These are phyloP conservation scores for Arvicanthis niloticus DNA, from an alignment of 2,113 vertebrate species.

Conservation along the genomic window DNA sequence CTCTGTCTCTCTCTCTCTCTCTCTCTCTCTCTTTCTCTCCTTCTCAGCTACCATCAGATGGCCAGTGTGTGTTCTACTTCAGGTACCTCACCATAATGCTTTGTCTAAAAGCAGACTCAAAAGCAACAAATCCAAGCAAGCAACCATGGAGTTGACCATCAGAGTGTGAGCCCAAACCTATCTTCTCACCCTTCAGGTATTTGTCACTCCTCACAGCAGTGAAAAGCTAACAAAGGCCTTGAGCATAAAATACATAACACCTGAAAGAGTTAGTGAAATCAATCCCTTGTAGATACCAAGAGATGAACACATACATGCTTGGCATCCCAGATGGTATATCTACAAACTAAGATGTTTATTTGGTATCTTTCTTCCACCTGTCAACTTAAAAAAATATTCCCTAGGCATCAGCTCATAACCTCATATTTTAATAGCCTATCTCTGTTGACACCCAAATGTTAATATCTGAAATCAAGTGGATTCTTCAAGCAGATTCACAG, in stretches of 20 bases:
- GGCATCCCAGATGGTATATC: background rate
- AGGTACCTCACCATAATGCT: background rate
- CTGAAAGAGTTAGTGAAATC: background rate
- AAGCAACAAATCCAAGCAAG: background rate
- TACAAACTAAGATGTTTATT: background rate
- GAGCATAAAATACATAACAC: background rate
- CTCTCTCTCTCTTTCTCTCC: background rate
- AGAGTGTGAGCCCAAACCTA: background rate
- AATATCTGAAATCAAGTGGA: constrained; percentile 20
- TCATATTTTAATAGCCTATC: background rate
- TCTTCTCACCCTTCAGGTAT: background rate
- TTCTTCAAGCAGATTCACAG: background rate
- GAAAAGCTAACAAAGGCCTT: background rate
- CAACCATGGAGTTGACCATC: background rate
- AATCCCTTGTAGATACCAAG: background rate
- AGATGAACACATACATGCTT: background rate
- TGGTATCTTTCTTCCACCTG: background rate
- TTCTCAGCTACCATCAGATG: background rate
- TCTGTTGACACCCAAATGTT: background rate
- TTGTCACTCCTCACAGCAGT: background rate
- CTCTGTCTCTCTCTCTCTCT: too few relatives aligned
- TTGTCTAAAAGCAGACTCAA: background rate
- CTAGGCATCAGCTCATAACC: background rate
- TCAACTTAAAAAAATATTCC: background rate
- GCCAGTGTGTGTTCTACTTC: background rate